These are phyloP conservation scores for Brachionus calyciflorus DNA, from an alignment of 1,140 invertebrate species.

Conservation along the genomic window DNA sequence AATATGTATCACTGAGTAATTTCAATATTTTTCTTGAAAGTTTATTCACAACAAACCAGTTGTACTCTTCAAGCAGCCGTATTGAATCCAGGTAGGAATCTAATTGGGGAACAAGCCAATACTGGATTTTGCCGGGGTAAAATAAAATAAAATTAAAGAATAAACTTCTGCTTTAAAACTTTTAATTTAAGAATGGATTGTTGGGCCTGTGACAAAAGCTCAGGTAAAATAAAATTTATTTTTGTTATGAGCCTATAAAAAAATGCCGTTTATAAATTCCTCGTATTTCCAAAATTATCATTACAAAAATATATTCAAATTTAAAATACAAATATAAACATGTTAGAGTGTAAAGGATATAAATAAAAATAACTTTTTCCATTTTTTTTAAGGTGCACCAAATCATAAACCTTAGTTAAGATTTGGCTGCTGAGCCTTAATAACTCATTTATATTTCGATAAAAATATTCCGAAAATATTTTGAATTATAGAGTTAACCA, in stretches of 20 bases:
- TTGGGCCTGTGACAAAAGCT: conserved; percentile 31
- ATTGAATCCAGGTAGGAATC: not conserved
- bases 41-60: not conserved
- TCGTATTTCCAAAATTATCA: too few relatives aligned
- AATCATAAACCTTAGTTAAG: too few relatives aligned
- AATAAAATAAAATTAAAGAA: too few relatives aligned
- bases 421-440: too few relatives aligned
- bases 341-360: too few relatives aligned
- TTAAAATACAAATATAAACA: too few relatives aligned
- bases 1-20: not conserved
- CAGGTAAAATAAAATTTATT: not conserved
- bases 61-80: conserved; percentile 1
- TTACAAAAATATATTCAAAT: not conserved
- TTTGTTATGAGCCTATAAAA: not conserved
- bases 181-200: conserved; percentile 24
- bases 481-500: too few relatives aligned
- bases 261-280: not conserved
- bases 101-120: conserved; percentile 21
- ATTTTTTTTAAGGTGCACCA: too few relatives aligned
- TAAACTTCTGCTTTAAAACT: too few relatives aligned
- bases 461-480: too few relatives aligned
- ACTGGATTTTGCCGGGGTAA: conserved; percentile 40
- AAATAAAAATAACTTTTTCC: too few relatives aligned
- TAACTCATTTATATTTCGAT: too few relatives aligned
- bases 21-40: not conserved